Evolutionary conservation across 2,888 invertebrate species (phyloP), one percentile per base, ranked within the genome.

Genomic region (Himalopsyche japonica): DNA sequence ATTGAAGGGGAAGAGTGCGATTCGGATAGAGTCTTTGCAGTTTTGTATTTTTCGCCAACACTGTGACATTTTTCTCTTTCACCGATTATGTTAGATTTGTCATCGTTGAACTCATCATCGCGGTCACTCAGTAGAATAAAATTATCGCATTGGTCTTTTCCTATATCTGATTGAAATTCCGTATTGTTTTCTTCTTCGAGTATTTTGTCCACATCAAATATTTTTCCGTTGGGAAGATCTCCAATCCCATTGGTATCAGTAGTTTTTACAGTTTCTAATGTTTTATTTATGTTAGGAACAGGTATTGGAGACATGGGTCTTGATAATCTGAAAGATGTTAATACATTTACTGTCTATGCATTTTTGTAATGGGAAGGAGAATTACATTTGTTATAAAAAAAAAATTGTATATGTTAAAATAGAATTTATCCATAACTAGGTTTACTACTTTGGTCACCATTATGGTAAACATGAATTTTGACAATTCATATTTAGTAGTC

Each of bases 271-370:
- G 85, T 82, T 30, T 70, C 70, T 15, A 88, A n/a, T 83, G 88
- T 88, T 8, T 82, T 34, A 24, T 34, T 49, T 88, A 88, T 32
- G 89, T 89, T 78, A 91, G 91, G 76, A 88, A 94, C 93, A 0
- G 95, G 95, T 91, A 95, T 94, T 0, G 95, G 95, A 18, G 95
- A 95, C 92, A 95, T 93, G 0, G 95, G 95, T 85, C 95, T 92
- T 0, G 95, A 95, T 57, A 95, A 93, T 88, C 95, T 94, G 87
- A 49, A 90, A 85, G 84, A 84, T 7, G 47, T 43, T 2, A 15
- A 7, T 43, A 15, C 3, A 43, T 43, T 43, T 15, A 43, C 43
- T 43, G 15, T n/a, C 43, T 6, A 15, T 3, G 43, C 15, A 4
- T 43, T 43, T 43, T 15, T 43, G 43, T 43, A 2, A 43, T 37